Conservation (phyloP, 2,113 vertebrate genomes). For the Cebidichthys violaceus region DNA sequence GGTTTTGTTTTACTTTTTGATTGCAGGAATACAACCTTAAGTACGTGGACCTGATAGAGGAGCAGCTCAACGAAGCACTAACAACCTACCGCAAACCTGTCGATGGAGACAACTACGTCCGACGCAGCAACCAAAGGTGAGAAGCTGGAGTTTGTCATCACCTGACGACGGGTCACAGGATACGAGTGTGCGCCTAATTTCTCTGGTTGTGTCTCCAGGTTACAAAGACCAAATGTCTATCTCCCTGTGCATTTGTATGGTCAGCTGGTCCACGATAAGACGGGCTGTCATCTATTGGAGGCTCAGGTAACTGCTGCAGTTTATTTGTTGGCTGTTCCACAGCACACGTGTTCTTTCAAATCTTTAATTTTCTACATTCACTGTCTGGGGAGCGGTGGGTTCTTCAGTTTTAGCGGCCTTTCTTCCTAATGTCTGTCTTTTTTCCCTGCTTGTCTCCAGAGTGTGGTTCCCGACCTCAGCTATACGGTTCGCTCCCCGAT, state of each 20-base stretch:
- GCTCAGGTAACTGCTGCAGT: constrained; percentile 87
- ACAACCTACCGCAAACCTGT: constrained; percentile 97
- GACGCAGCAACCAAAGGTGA: constrained; percentile 97
- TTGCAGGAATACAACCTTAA: constrained; percentile 96
- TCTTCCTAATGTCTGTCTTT: neutral
- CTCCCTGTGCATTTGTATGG: constrained; percentile 97
- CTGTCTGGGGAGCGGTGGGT: neutral
- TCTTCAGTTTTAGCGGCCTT: neutral
- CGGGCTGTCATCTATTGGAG: constrained; percentile 96
- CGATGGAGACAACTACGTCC: constrained; percentile 98
- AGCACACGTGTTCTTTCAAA: neutral
- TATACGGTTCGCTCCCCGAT: constrained; percentile 94
- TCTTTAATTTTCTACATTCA: neutral
- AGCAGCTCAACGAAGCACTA: constrained; percentile 98
- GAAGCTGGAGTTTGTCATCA: neutral
- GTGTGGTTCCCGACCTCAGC: constrained; percentile 94
- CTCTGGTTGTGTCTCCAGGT: constrained; percentile 80
- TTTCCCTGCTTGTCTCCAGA: constrained; percentile 79
- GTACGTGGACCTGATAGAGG: constrained; percentile 97
- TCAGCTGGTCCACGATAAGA: constrained; percentile 98
- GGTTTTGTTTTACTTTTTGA: neutral
- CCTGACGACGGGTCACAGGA: neutral
- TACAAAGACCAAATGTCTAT: constrained; percentile 97
- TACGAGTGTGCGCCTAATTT: constrained; percentile 12
- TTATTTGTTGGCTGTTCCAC: neutral